phyloP scores from a whole-genome alignment of 1,140 invertebrate species.

The Temnothorax longispinosus region DNA sequence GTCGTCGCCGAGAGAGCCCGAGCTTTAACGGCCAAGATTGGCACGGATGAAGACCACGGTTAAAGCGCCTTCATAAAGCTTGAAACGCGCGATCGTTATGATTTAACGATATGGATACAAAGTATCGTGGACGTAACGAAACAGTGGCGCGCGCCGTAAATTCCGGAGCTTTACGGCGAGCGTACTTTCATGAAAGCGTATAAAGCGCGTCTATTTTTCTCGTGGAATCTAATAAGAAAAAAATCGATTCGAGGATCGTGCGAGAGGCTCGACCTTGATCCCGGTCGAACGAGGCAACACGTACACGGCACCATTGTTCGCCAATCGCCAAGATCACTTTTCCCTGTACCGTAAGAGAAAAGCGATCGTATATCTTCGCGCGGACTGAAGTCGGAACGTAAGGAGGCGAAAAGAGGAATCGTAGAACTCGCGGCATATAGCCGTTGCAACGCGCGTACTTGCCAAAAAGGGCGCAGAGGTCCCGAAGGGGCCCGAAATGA shows the following conservation, averaged over 20 bases:
- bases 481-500: conserved; percentile 46
- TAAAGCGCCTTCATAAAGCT: conserved; percentile 44
- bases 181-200: conserved; percentile 19
- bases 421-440: neutral
- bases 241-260: neutral
- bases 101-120: conserved; percentile 56
- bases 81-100: conserved; percentile 46
- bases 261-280: neutral
- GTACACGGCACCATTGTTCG: neutral
- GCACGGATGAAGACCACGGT: conserved; percentile 23
- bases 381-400: neutral
- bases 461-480: conserved; percentile 46
- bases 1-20: neutral
- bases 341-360: neutral
- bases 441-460: neutral
- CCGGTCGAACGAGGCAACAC: conserved; percentile 1
- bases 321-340: conserved; percentile 24
- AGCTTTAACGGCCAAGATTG: conserved; percentile 24
- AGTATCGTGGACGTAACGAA: conserved; percentile 18
- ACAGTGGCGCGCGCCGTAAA: conserved; percentile 4
- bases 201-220: conserved; percentile 1
- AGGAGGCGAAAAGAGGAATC: neutral
- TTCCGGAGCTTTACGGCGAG: neutral
- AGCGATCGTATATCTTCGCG: neutral
- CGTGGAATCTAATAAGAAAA: neutral